Evolutionary conservation across 2,888 invertebrate genomes (phyloP).

Genomic region (Eristalis pertinax): DNA sequence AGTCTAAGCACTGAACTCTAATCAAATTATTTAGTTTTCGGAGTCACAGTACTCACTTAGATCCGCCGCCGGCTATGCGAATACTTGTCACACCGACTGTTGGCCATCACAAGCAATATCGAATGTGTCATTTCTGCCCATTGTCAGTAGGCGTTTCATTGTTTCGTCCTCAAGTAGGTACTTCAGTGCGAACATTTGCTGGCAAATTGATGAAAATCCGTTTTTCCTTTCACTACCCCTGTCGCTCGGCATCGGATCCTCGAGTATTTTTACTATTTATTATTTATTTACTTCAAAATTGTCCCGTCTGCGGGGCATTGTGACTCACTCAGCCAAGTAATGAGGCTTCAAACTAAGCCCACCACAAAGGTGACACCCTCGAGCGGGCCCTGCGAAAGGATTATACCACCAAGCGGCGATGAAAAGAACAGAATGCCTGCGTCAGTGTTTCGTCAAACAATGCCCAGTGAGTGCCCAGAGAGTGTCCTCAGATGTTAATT

Average conservation of each 20-base stretch:
- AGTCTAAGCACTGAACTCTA: too few relatives aligned
- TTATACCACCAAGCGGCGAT: slow-evolving; percentile 48
- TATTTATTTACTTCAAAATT: slow-evolving; percentile 56
- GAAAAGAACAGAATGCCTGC: not conserved
- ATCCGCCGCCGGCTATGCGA: not conserved
- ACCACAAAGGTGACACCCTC: slow-evolving; percentile 37
- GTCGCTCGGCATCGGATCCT: not conserved
- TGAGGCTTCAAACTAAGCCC: slow-evolving; percentile 14
- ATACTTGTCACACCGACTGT: not conserved
- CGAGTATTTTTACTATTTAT: slow-evolving; percentile 42
- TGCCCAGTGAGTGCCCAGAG: slow-evolving; percentile 25
- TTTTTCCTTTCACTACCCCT: slow-evolving; percentile 24
- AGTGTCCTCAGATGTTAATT: slow-evolving; percentile 51
- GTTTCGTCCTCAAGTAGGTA: slow-evolving; percentile 27
- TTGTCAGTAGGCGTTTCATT: slow-evolving; percentile 24
- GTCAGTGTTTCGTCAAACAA: slow-evolving; percentile 44
- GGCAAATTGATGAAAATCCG: slow-evolving; percentile 44
- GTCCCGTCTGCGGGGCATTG: slow-evolving; percentile 11
- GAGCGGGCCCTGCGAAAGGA: slow-evolving; percentile 50
- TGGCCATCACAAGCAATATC: not conserved
- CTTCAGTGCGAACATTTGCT: slow-evolving; percentile 13
- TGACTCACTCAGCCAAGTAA: slow-evolving; percentile 47
- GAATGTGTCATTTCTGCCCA: not conserved
- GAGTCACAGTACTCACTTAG: too few relatives aligned
- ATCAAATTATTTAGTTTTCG: too few relatives aligned